phyloP scores from a whole-genome alignment of 2,797 vertebrate species.

The Mastacembelus armatus region DNA sequence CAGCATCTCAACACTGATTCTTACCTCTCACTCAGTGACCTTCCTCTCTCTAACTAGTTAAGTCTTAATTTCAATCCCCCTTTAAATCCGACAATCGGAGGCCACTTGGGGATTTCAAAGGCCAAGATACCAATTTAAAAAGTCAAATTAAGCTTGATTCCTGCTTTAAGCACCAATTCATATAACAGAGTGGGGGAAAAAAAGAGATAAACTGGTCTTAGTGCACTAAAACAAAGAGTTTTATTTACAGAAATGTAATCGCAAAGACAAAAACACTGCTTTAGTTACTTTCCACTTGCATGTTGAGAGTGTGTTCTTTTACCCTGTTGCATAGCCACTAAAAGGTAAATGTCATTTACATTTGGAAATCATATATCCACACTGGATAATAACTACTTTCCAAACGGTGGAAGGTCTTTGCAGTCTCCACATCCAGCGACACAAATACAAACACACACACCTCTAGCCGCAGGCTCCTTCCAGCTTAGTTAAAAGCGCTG shows the following conservation, averaged over 20 bases:
- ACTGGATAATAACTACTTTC: no score
- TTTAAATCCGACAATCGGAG: constrained; percentile 65
- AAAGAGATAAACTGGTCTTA: no score
- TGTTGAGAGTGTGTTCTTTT: background rate
- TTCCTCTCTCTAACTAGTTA: constrained; percentile 16
- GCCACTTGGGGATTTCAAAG: constrained; percentile 66
- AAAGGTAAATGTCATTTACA: no score
- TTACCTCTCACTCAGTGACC: constrained; percentile 28
- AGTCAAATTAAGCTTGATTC: constrained; percentile 68
- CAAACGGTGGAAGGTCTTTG: background rate
- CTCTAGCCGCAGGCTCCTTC: background rate
- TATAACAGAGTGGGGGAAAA: constrained; percentile 55
- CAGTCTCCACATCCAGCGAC: background rate
- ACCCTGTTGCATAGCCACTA: no score
- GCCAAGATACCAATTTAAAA: constrained; percentile 65
- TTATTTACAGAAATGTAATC: constrained; percentile 25
- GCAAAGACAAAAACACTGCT: background rate
- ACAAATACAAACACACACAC: constrained; percentile 14
- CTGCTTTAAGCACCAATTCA: constrained; percentile 60
- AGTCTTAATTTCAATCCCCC: constrained; percentile 42
- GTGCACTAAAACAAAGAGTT: constrained; percentile 33
- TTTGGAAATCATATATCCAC: no score
- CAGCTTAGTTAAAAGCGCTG: constrained; percentile 34
- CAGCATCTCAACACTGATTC: constrained; percentile 22
- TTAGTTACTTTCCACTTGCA: background rate